A percentile compares a stretch with the other conserved stretches of the same genome.
These are phyloP conservation scores for Cuniculus paca DNA, from an alignment of 2,797 vertebrate genomes.

Conservation along the genomic window DNA sequence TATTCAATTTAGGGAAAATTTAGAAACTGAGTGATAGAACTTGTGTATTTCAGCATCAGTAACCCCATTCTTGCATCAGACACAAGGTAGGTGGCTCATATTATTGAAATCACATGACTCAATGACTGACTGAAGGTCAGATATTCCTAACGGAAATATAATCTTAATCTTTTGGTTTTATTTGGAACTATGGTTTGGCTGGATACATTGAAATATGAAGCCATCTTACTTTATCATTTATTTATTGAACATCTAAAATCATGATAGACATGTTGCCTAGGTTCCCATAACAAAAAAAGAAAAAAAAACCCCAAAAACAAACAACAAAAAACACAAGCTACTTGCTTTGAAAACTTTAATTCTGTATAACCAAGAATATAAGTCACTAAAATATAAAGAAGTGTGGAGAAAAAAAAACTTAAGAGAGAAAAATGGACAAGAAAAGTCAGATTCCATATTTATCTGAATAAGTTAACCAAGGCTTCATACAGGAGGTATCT, in stretches of 20 bases:
- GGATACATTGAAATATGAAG: not conserved
- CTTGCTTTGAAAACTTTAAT: slow-evolving; percentile 45
- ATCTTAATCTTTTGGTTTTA: not conserved
- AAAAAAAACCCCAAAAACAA: not conserved
- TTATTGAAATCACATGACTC: not conserved
- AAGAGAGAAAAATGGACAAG: not conserved
- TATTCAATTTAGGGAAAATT: not conserved
- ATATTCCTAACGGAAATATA: not conserved
- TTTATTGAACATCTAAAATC: not conserved
- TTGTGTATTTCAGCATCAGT: not conserved
- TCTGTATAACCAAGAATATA: slow-evolving; percentile 19
- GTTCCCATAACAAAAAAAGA: not conserved
- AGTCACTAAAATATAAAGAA: no score
- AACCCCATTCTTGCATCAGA: not conserved
- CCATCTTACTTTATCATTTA: not conserved
- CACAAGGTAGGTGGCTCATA: not conserved
- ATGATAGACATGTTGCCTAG: not conserved
- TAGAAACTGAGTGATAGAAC: not conserved
- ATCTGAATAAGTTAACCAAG: not conserved
- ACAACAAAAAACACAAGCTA: not conserved
- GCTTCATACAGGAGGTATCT: not conserved
- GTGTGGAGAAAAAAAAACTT: no score
- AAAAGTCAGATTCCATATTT: not conserved
- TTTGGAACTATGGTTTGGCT: not conserved
- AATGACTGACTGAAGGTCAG: not conserved